Evolutionary conservation across 2,797 vertebrate species (phyloP).

Genomic region (Mormyrus hasselquistii): DNA sequence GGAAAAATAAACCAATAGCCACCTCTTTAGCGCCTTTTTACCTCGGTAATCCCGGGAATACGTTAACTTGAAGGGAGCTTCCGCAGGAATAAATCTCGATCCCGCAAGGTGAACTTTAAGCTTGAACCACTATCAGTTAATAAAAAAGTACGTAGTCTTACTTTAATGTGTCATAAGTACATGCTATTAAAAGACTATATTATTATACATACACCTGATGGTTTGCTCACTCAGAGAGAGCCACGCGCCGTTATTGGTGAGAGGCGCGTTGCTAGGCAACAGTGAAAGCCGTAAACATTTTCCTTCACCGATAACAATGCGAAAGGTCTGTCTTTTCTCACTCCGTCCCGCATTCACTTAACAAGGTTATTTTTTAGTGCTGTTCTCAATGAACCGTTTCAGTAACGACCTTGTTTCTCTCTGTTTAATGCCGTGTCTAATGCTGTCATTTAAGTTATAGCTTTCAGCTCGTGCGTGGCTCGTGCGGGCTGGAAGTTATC

Average conservation of each 20-base stretch:
- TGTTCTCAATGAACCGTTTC: background rate
- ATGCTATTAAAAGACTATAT: background rate
- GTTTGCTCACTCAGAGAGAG: background rate
- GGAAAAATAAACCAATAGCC: background rate
- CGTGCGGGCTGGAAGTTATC: background rate
- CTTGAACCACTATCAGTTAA: background rate
- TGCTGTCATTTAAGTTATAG: background rate
- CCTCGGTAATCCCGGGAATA: background rate
- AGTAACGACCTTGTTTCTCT: background rate
- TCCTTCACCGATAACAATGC: constrained; percentile 39
- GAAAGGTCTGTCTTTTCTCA: constrained; percentile 54
- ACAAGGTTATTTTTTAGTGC: background rate
- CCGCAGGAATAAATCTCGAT: background rate
- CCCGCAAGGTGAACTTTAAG: background rate
- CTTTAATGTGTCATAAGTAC: background rate
- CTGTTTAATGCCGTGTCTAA: background rate
- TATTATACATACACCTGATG: background rate
- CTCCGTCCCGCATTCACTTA: constrained; percentile 9
- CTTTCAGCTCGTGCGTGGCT: background rate
- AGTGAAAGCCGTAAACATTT: constrained; percentile 49
- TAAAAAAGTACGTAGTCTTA: background rate
- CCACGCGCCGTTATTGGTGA: background rate
- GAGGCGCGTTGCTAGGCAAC: constrained; percentile 51
- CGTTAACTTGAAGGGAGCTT: background rate
- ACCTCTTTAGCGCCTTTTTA: background rate